Evolutionary conservation across 2,113 vertebrate species (phyloP).

Genomic region (Phyllostomus hastatus): DNA sequence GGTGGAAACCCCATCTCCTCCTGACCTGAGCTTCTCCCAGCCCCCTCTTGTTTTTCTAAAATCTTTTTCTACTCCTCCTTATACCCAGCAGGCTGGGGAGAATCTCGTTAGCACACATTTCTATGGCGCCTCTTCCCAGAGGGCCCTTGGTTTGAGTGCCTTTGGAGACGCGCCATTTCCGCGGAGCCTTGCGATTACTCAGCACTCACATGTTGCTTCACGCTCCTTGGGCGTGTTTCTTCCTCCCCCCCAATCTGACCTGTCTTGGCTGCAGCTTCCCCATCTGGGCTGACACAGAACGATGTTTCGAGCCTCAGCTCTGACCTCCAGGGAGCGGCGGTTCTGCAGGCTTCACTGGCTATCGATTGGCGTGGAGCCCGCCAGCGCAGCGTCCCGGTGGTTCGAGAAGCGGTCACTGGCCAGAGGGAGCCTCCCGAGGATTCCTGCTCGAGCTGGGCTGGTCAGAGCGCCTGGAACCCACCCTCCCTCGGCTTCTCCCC

Average conservation of each 20-base stretch:
- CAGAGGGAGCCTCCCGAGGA: background rate
- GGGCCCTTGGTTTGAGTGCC: background rate
- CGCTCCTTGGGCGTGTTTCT: background rate
- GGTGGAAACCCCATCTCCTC: background rate
- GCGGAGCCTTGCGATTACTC: conserved; percentile 33
- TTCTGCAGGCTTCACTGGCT: background rate
- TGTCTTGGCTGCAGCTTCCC: background rate
- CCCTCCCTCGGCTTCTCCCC: background rate
- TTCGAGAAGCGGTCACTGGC: background rate
- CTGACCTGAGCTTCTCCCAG: background rate
- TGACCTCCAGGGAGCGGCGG: background rate
- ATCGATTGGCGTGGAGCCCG: background rate
- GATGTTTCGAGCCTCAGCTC: background rate
- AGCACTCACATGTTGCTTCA: background rate
- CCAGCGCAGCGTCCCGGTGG: background rate
- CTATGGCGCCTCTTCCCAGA: background rate
- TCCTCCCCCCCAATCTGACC: background rate
- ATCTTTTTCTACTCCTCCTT: background rate
- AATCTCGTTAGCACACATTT: conserved; percentile 46
- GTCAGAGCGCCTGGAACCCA: too few species aligned
- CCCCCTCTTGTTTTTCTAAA: background rate
- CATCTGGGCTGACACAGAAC: background rate
- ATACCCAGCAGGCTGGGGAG: background rate
- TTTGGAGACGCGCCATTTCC: conserved; percentile 40
- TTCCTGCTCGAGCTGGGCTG: accelerated